Conservation (phyloP, 2,113 vertebrate genomes). For the Forbesichthys agassizii region DNA sequence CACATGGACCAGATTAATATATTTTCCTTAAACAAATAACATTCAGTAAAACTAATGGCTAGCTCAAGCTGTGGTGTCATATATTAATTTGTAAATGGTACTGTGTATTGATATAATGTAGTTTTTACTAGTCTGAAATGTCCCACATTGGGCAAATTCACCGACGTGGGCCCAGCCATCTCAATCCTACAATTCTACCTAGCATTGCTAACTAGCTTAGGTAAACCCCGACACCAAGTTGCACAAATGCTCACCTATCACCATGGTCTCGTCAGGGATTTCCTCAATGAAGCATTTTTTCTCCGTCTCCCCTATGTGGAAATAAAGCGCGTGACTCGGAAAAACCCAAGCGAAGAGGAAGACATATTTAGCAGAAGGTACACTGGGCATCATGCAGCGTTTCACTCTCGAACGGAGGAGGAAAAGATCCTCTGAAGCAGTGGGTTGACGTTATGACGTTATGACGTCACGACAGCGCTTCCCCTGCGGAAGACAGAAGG, state of each 20-base stretch:
- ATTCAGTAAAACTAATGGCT: too few relatives aligned
- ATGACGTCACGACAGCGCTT: not conserved
- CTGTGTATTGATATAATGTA: too few relatives aligned
- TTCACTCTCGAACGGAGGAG: slow-evolving; percentile 9
- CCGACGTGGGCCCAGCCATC: too few relatives aligned
- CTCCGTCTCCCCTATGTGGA: slow-evolving; percentile 93
- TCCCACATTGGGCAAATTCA: too few relatives aligned
- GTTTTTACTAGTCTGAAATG: too few relatives aligned
- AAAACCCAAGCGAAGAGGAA: slow-evolving; percentile 47
- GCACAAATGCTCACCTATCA: slow-evolving; percentile 80
- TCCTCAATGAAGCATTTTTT: slow-evolving; percentile 95
- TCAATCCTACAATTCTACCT: too few relatives aligned
- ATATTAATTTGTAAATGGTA: too few relatives aligned
- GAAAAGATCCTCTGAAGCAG: slow-evolving; percentile 5
- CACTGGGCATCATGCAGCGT: slow-evolving; percentile 51
- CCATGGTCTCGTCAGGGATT: slow-evolving; percentile 94
- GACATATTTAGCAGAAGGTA: slow-evolving; percentile 26
- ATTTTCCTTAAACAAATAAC: too few relatives aligned
- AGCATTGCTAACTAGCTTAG: slow-evolving; percentile 30
- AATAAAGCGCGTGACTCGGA: slow-evolving; percentile 79
- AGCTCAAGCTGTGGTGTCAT: too few relatives aligned
- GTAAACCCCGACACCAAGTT: slow-evolving; percentile 1
- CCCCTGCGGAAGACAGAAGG: slow-evolving; percentile 63
- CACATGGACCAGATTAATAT: too few relatives aligned
- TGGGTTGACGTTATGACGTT: not conserved